Base-by-base conservation (phyloP, 2,888 invertebrate species). In the Drosophila colorata region DNA sequence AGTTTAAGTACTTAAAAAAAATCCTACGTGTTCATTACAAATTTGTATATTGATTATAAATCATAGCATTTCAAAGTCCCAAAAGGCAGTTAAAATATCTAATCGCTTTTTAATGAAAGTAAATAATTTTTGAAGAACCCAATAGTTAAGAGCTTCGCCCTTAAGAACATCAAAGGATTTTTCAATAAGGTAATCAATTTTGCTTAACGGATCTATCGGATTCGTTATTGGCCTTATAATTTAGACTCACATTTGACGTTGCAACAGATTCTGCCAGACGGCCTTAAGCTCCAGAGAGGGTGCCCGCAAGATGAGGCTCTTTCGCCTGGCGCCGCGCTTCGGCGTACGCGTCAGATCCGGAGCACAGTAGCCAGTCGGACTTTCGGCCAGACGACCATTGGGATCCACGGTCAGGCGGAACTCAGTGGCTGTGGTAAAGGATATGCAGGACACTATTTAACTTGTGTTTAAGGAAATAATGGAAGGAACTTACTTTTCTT, bases 181-280 rank as follows among this genome's bases (percentile, higher is more conserved):
- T 8, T 8, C 28, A 28, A 28, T 28, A 28, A 8, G 28, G 28
- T 16, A 38, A 16, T 7, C 9, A 8, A 38, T 14, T 38, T 38
- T 14, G 0, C 1, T 4, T 0, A 4, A 1, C 2, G 4, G 14
- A n/a, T 23, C 5, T 2, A 33, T 16, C 5, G 31, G 8, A 1
- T 6, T 31, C 4, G 31, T 20, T 7, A 6, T 5, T 6, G 1
- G 8, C 4, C 20, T 9, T 11, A 0, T 0, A 41, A 14, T 28
- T 11, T 20, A 1, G 0, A 69, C 95, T 95, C 92, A 97, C 97
- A 97, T 96, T 93, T 97, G 97, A 72, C 97, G 93, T 88, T 97
- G 96, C 23, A 97, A 93, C 60, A 97, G 93, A 92, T 97, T 97
- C 92, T 97, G 97, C 97, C 97, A 97, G 8, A 97, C 97, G 37